These are phyloP conservation scores for Mus pahari DNA, from an alignment of 2,113 vertebrate species.

Conservation along the genomic window DNA sequence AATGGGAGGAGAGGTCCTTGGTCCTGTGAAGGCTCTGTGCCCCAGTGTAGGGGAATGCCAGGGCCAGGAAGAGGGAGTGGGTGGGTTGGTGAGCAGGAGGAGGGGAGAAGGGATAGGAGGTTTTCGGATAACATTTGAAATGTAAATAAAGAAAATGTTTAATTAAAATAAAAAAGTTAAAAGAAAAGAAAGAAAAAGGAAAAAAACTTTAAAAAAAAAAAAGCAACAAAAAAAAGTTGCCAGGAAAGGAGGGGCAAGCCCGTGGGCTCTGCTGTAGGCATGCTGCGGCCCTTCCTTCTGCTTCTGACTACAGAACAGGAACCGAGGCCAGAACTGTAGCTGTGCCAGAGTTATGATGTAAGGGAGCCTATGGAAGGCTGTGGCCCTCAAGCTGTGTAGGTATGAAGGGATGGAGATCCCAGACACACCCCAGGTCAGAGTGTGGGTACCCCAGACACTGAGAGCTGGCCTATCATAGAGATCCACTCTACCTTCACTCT, in stretches of 20 bases:
- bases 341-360: not conserved
- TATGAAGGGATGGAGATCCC: not conserved
- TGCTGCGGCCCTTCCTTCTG: not conserved
- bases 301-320: not conserved
- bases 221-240: not conserved
- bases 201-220: no score
- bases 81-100: no score
- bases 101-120: no score
- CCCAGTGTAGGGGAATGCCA: no score
- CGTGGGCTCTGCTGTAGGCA: not conserved
- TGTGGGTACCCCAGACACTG: conserved; percentile 87
- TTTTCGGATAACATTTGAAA: no score
- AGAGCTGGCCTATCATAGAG: conserved; percentile 94
- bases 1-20: no score
- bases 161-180: no score
- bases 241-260: conserved; percentile 76
- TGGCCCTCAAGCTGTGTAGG: not conserved
- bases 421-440: conserved; percentile 14
- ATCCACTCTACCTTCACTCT: conserved; percentile 95
- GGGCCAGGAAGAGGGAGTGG: no score
- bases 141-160: no score
- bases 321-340: not conserved
- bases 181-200: no score
- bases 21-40: no score
- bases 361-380: not conserved